phyloP scores from a whole-genome alignment of 2,888 invertebrate species.

The Trypoxylon attenuatum region DNA sequence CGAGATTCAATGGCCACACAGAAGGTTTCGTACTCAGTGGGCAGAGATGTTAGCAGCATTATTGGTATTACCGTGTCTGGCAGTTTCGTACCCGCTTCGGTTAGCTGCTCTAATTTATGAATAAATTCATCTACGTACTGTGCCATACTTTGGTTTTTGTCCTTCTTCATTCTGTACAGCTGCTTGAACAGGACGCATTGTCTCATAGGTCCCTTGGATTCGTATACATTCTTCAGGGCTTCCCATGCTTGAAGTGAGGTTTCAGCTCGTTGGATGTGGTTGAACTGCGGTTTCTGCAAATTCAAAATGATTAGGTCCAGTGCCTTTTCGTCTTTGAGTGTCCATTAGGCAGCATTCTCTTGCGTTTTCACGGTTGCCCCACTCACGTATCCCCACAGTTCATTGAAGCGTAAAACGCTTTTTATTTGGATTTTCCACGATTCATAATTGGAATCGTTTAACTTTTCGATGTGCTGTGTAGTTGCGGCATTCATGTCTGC shows the following conservation, averaged over 20 bases:
- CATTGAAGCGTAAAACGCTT: constrained; percentile 9
- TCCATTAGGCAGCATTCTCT: not conserved
- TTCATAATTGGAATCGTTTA: constrained; percentile 18
- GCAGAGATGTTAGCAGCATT: constrained; percentile 8
- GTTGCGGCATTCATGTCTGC: constrained; percentile 1
- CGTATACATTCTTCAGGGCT: not conserved
- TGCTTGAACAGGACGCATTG: constrained; percentile 8
- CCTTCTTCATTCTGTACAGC: constrained; percentile 17
- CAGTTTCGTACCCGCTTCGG: constrained; percentile 10
- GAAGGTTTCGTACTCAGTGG: constrained; percentile 11
- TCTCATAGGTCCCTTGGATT: constrained; percentile 12
- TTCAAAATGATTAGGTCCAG: constrained; percentile 12
- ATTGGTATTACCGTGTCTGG: constrained; percentile 7
- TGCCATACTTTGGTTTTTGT: constrained; percentile 1
- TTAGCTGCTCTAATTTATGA: constrained; percentile 10
- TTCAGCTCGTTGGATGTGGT: constrained; percentile 4
- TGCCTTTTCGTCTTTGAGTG: constrained; percentile 4
- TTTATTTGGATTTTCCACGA: constrained; percentile 20
- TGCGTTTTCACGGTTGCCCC: not conserved
- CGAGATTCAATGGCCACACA: constrained; percentile 13
- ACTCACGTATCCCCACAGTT: constrained; percentile 17
- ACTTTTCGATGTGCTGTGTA: constrained; percentile 6
- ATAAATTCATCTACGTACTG: constrained; percentile 3
- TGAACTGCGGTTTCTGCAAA: constrained; percentile 5
- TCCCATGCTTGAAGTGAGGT: constrained; percentile 8